Evolutionary conservation across 2,113 vertebrate species (phyloP), one percentile per base, ranked within the genome.

Genomic region (Poeciliopsis turrubarensis): DNA sequence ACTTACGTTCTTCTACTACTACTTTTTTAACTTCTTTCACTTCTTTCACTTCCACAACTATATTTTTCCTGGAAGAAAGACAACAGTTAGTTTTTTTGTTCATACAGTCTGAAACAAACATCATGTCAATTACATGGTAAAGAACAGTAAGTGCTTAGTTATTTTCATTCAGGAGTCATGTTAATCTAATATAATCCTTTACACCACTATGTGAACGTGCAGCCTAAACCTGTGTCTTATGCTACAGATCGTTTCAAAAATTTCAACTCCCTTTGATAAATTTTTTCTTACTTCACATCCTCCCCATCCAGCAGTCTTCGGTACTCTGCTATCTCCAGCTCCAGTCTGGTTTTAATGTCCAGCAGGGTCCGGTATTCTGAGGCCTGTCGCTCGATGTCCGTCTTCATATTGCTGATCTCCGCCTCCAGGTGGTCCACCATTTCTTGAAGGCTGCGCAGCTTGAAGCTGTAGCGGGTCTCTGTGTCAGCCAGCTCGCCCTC

Each of bases 291-390:
- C 94, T 27, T 66, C 0, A 64, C 0, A 5, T 78, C 74, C 51
- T 94, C 93, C 86, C 93, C 94, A 1, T 95, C 94, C 89, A 95
- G 79, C 76, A 95, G 90, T 17, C 94, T 86, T 19, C 94, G 89
- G 90, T 95, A 95, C 82, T 94, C 94, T 0, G 94, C 92, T 9
- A 95, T 95, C 91, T 95, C 95, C 89, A 94, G 1, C 90, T 95
- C 95, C 77, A 95, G 92, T 47, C 91, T 75, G 75, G 89, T 92
- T 87, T 95, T 95, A 82, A 94, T 89, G 78, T 94, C 86, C 1
- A 95, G 90, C 66, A 95, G 93, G 17, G 75, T 0, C 71, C 87
- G 44, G 87, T 95, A 95, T 0, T 95, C 94, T 0, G 0, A 1
- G 19, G 68, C 2, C 87, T 95, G 93, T 41, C 93, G 87, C 54